A percentile compares a stretch with the other conserved stretches of the same genome.
Evolutionary conservation across 2,888 invertebrate genomes (phyloP).

Genomic region (Odontocolon sp.): DNA sequence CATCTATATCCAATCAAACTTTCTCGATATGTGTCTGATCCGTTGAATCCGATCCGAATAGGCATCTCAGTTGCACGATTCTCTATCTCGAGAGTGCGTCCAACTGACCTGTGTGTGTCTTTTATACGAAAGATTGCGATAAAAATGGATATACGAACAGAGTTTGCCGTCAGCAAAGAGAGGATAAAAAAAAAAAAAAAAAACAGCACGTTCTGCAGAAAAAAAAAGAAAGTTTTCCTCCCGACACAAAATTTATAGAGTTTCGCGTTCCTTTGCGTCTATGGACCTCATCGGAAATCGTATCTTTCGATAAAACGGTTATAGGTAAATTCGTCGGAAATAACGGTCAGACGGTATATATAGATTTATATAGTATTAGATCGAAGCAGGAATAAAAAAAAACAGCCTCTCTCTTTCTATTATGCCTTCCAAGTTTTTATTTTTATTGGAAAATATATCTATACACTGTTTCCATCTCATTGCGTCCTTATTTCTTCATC

Average conservation of each 20-base stretch:
- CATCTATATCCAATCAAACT: constrained; percentile 63
- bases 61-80: constrained; percentile 14
- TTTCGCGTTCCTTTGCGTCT: constrained; percentile 36
- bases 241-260: constrained; percentile 45
- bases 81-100: not conserved
- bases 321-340: constrained; percentile 36
- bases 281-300: constrained; percentile 21
- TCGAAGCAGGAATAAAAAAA: constrained; percentile 18
- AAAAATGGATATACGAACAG: constrained; percentile 18
- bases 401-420: not conserved
- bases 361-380: constrained; percentile 11
- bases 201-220: not conserved
- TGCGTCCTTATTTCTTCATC: not conserved
- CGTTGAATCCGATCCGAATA: constrained; percentile 34
- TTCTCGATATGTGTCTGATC: constrained; percentile 52
- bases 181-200: constrained; percentile 19
- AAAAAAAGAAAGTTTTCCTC: constrained; percentile 23
- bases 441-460: constrained; percentile 16
- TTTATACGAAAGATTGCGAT: constrained; percentile 23
- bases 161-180: constrained; percentile 3
- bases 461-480: not conserved
- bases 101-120: not conserved
- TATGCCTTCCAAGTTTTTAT: constrained; percentile 16
- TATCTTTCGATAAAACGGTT: constrained; percentile 36
- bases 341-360: not conserved